phyloP scores from a whole-genome alignment of 2,888 invertebrate genomes.

The Drosophila mulleri region DNA sequence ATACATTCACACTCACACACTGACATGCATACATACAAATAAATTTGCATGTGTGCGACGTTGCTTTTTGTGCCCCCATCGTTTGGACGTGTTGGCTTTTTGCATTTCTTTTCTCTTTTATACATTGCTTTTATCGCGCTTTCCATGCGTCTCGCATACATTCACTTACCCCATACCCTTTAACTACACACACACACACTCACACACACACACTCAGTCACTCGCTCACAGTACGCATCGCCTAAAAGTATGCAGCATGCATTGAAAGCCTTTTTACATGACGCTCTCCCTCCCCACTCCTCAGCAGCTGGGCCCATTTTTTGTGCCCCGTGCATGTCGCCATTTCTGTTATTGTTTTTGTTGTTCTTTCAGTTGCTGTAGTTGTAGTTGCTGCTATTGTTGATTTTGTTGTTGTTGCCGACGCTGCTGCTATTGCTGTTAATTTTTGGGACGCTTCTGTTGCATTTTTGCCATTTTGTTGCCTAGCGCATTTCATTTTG shows the following conservation, averaged over 20 bases:
- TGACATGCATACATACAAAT: conserved; percentile 12
- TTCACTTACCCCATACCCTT: conserved; percentile 19
- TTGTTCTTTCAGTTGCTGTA: conserved; percentile 4
- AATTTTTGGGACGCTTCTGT: conserved; percentile 73
- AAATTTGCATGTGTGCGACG: conserved; percentile 29
- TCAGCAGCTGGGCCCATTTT: conserved; percentile 11
- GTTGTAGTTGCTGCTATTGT: conserved; percentile 21
- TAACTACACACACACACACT: conserved; percentile 7
- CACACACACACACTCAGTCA: conserved; percentile 17
- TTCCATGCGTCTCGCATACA: conserved; percentile 60
- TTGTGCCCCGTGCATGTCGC: conserved; percentile 33
- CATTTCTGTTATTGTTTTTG: conserved; percentile 28
- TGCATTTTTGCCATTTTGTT: conserved; percentile 67
- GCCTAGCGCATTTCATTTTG: conserved; percentile 61
- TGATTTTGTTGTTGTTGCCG: conserved; percentile 57
- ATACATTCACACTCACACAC: conserved; percentile 17
- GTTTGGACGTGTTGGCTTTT: conserved; percentile 74
- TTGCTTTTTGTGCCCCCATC: conserved; percentile 56
- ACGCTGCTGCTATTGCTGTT: conserved; percentile 57
- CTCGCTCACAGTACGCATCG: conserved; percentile 48
- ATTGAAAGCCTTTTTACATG: conserved; percentile 79
- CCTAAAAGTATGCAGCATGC: conserved; percentile 80
- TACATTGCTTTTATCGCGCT: conserved; percentile 80
- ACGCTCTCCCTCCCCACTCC: conserved; percentile 18
- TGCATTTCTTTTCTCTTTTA: conserved; percentile 77